Evolutionary conservation across 2,888 invertebrate species (phyloP), one percentile per base, ranked within the genome.

Genomic region (Peribatodes rhomboidaria): DNA sequence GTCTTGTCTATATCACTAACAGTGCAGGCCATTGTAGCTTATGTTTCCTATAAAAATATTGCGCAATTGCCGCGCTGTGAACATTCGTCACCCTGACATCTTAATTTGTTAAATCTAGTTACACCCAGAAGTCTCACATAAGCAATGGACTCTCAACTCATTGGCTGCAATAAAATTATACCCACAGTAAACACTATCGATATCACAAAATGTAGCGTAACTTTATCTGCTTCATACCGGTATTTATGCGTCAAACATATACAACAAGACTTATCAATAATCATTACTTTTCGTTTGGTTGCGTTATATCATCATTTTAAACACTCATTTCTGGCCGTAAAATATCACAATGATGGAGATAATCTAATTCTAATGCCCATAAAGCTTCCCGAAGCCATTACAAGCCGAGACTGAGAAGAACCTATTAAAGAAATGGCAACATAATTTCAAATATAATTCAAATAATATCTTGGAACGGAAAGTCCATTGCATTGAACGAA

Each of bases 381-480:
- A 64, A 64, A 59, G 47, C 50, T 39, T 37, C 53, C 47, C 54
- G 2, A 35, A 64, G 54, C 54, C 59, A 64, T 64, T 64, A 64
- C 46, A 37, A 44, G 10, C 57, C 49, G 42, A 49, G 54, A 41
- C 50, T 46, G 46, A 55, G 49, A 41, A 47, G 58, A 65, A 52
- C 50, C 55, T 55, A 60, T 65, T 65, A 44, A 65, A 65, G 60
- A 69, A 70, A 70, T 72, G 66, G 70, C 70, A 62, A 68, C 72
- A 70, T 72, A 69, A 72, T 68, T 72, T 68, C 56, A 54, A 62
- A 69, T 67, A 70, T 69, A 70, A 72, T 69, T 68, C 68, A 69
- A 72, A 68, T 70, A 68, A 72, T 72, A 67, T 69, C 72, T 59
- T 41, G 35, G 58, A 65, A 50, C 56, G 56, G 52, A 61, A 56